Evolutionary conservation across 1,140 invertebrate genomes (phyloP), one percentile per base, ranked within the genome.

Genomic region (Homalodisca vitripennis): DNA sequence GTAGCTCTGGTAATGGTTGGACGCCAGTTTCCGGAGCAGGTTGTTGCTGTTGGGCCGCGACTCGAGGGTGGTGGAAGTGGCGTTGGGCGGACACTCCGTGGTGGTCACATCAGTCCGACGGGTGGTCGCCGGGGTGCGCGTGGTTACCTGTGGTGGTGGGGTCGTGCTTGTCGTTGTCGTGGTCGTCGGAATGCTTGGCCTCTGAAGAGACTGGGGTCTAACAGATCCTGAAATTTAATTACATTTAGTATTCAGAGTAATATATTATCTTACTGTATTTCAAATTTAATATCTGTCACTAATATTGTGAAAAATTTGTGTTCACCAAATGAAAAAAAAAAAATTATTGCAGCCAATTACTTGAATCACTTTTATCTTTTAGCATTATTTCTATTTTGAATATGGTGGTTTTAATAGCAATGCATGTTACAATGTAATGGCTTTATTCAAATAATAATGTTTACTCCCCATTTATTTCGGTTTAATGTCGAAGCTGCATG

Each of bases 1-100:
- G 79, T 95, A 95, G 32, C 90, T 92, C 74, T 93, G 90, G 74
- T 91, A 92, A 75, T 92, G 90, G 71, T 88, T 91, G 10, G 88
- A 89, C 1, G 90, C 89, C 1, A 92, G 79, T 51, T 91, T 89
- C 24, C 89, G 84, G 1, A 92, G 79, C 0, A 91, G 78, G 70
- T 89, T 89, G 76, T 90, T 89, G n/a, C 84, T 84, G 71, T 81
- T 81, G 1, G 79, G 75, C 10, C 71, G 51, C 0, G 55, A 65
- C 55, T 51, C 46, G 3, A 34, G 66, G 31, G 70, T 70, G n/a
- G 71, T 72, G n/a, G 24, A 27, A 0, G 62, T 65, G 0, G 82
- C 78, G 73, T 89, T 89, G 46, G 87, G 86, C 1, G 87, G 86
- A 71, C 88, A 90, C 77, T 91, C 88, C 31, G 86, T 87, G 24